Conservation (phyloP, 2,888 invertebrate species). For the Gastrophysa polygoni region DNA sequence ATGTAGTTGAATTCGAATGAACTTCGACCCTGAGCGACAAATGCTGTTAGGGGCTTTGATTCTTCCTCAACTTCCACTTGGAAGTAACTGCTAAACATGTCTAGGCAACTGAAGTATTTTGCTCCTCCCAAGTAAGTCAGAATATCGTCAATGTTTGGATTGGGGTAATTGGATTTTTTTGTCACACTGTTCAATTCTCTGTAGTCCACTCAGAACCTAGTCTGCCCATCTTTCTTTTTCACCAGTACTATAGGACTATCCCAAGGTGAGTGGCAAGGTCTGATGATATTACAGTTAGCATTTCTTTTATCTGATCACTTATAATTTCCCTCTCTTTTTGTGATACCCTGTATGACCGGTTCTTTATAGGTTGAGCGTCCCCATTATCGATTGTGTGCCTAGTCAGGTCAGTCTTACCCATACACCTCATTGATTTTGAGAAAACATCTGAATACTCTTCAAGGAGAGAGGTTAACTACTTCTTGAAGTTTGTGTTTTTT, state of each 20-base stretch:
- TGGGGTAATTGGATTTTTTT: conserved; percentile 33
- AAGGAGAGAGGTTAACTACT: background rate
- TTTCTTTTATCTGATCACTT: conserved; percentile 31
- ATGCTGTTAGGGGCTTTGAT: conserved; percentile 35
- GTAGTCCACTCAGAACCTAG: conserved; percentile 33
- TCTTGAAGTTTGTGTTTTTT: background rate
- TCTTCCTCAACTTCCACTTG: conserved; percentile 29
- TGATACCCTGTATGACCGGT: conserved; percentile 31
- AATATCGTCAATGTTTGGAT: conserved; percentile 39
- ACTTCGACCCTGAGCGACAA: conserved; percentile 34
- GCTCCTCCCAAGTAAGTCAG: conserved; percentile 31
- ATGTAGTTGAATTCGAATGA: conserved; percentile 36
- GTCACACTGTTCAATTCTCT: conserved; percentile 31
- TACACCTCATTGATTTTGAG: conserved; percentile 22
- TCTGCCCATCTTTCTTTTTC: conserved; percentile 29
- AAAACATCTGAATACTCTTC: conserved; percentile 21
- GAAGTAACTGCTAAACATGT: conserved; percentile 38
- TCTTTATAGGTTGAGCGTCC: conserved; percentile 26
- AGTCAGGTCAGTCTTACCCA: conserved; percentile 28
- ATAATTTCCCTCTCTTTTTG: conserved; percentile 31
- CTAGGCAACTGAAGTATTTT: conserved; percentile 35
- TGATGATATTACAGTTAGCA: conserved; percentile 27
- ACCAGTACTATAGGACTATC: conserved; percentile 24
- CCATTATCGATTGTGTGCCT: conserved; percentile 33
- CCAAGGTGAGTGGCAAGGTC: conserved; percentile 27